phyloP scores from a whole-genome alignment of 2,797 vertebrate genomes.

The Manis crassicaudata region DNA sequence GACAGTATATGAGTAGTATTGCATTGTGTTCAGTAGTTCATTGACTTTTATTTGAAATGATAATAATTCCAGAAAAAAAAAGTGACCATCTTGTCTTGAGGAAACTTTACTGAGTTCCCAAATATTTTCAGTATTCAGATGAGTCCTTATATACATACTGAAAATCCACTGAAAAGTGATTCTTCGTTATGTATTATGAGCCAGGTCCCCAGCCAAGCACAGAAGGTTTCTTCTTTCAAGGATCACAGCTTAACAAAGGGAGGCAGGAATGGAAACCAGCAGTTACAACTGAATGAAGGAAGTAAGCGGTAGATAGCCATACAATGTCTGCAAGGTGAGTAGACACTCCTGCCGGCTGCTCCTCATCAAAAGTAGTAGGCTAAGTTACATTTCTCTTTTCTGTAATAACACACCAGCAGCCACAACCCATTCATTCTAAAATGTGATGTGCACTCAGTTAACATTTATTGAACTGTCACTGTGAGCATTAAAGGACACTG shows the following conservation, averaged over 20 bases:
- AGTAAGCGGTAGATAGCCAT: background rate
- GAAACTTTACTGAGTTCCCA: background rate
- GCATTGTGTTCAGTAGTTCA: background rate
- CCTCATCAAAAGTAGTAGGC: background rate
- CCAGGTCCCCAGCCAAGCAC: background rate
- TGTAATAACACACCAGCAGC: slow-evolving; percentile 29
- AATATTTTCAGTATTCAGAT: background rate
- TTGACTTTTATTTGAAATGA: background rate
- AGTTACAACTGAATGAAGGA: background rate
- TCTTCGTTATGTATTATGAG: background rate
- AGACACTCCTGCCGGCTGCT: background rate
- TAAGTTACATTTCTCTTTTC: background rate
- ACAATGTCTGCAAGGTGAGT: accelerated
- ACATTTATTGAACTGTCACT: slow-evolving; percentile 58
- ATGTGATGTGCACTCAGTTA: slow-evolving; percentile 29
- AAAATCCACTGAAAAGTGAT: background rate
- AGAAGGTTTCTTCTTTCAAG: background rate
- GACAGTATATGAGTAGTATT: accelerated
- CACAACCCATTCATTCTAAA: background rate
- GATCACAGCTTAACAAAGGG: background rate
- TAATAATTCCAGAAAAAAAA: background rate
- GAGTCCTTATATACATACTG: background rate
- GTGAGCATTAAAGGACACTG: background rate
- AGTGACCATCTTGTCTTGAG: background rate
- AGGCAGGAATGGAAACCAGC: background rate